Evolutionary conservation across 2,797 vertebrate species (phyloP).

Genomic region (Sitta carolinensis): DNA sequence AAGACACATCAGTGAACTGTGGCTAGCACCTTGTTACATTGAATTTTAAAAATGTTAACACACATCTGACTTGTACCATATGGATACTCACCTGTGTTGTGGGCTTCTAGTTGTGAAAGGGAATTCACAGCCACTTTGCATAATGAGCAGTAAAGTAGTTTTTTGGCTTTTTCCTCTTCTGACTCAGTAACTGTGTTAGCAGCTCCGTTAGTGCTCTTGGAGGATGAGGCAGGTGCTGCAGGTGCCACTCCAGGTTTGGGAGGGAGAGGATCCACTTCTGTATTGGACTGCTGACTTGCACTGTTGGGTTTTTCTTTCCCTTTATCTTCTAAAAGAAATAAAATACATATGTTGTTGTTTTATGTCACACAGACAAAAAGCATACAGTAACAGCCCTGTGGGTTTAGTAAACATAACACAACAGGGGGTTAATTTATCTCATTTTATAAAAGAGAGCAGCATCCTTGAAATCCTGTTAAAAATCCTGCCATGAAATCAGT

Average conservation of each 20-base stretch:
- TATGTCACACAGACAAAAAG: background rate
- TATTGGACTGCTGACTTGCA: constrained; percentile 49
- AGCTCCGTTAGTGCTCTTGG: constrained; percentile 74
- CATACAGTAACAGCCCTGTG: background rate
- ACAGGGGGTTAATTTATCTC: background rate
- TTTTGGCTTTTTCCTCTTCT: constrained; percentile 97
- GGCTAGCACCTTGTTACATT: background rate
- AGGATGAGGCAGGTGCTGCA: constrained; percentile 74
- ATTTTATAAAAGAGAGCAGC: background rate
- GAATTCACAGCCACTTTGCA: constrained; percentile 99
- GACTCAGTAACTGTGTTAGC: constrained; percentile 78
- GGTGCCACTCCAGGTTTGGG: constrained; percentile 71
- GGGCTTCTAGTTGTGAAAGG: constrained; percentile 94
- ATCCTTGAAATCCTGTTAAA: background rate
- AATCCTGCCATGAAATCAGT: background rate
- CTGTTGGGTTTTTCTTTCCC: constrained; percentile 67
- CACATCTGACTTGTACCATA: background rate
- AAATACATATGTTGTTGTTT: background rate
- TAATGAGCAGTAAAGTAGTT: constrained; percentile 95
- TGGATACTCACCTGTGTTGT: constrained; percentile 87
- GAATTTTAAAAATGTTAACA: background rate
- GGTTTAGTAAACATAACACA: background rate
- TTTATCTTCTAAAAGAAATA: constrained; percentile 73
- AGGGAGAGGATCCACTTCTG: constrained; percentile 67
- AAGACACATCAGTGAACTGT: background rate